Evolutionary conservation across 2,113 vertebrate species (phyloP), one percentile per base, ranked within the genome.

Genomic region (Pandion haliaetus): DNA sequence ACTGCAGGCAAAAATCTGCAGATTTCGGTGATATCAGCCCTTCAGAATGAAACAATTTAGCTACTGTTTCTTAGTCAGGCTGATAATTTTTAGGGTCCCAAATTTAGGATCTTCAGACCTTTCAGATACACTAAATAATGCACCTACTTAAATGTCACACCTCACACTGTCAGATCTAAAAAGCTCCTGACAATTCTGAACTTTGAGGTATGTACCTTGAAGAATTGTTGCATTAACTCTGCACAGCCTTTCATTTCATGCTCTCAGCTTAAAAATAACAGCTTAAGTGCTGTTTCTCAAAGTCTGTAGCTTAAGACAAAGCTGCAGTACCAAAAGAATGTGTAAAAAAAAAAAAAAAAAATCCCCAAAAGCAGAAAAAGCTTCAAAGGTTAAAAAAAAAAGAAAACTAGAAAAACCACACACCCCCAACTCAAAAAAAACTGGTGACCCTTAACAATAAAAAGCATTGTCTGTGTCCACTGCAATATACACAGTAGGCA

Each of bases 391-490:
- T 61, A 47, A 77, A 50, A 29, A 65, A 61, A 5, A 24, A 21
- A 4, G 6, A 14, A 8, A 25, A 11, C 4, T n/a, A n/a, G 21
- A 73, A 52, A 86, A 21, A 2, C 13, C 18, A 2, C 3, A 3
- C 28, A 5, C 5, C 4, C 14, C 54, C 70, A 40, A 6, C 2
- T 23, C 26, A 88, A 47, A 82, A 82, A 38, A 17, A 0, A 3
- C 6, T 19, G 1, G 12, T 20, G 8, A 11, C n/a, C 7, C 18
- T 69, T 57, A 38, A 61, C 3, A 57, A 38, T 38, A n/a, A 59
- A 29, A 14, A 54, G 0, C 32, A 32, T 25, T 49, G 4, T 34
- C 34, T 62, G 5, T 40, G 25, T 54, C 14, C 10, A 28, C 16
- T 78, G 18, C 20, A 70, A 26, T 26, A n/a, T 19, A 34, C 0